Evolutionary conservation across 2,113 vertebrate genomes (phyloP).

Genomic region (Solea senegalensis): DNA sequence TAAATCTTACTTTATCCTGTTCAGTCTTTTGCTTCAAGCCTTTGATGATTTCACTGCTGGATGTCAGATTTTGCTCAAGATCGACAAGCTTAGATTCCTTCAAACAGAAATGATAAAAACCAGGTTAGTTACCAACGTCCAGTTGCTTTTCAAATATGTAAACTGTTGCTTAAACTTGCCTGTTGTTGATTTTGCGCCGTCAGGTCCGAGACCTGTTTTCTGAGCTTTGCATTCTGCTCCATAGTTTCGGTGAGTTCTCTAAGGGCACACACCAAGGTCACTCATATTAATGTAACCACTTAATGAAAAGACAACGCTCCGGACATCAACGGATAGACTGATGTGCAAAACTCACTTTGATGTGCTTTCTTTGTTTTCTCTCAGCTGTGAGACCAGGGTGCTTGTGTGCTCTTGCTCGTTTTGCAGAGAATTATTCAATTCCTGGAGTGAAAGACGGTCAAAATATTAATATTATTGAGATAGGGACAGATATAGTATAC

Average conservation of each 20-base stretch:
- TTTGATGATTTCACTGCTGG: slow-evolving; percentile 76
- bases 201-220: slow-evolving; percentile 84
- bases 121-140: neutral
- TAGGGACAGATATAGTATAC: no score
- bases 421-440: slow-evolving; percentile 83
- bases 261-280: neutral
- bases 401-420: slow-evolving; percentile 84
- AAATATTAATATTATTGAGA: no score
- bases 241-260: slow-evolving; percentile 88
- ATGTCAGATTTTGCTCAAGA: slow-evolving; percentile 80
- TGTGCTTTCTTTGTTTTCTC: slow-evolving; percentile 90
- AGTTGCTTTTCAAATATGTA: slow-evolving; percentile 1
- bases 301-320: neutral
- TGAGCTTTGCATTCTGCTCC: slow-evolving; percentile 83
- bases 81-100: slow-evolving; percentile 80
- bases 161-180: slow-evolving; percentile 72
- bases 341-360: slow-evolving; percentile 86
- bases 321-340: neutral
- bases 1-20: slow-evolving; percentile 85
- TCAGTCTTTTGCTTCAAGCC: slow-evolving; percentile 86
- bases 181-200: slow-evolving; percentile 81
- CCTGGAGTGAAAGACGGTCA: slow-evolving; percentile 72
- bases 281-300: neutral
- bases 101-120: slow-evolving; percentile 36
- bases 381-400: slow-evolving; percentile 86